Base-by-base conservation (phyloP, 1,140 invertebrate genomes). In the Teleopsis dalmanni region DNA sequence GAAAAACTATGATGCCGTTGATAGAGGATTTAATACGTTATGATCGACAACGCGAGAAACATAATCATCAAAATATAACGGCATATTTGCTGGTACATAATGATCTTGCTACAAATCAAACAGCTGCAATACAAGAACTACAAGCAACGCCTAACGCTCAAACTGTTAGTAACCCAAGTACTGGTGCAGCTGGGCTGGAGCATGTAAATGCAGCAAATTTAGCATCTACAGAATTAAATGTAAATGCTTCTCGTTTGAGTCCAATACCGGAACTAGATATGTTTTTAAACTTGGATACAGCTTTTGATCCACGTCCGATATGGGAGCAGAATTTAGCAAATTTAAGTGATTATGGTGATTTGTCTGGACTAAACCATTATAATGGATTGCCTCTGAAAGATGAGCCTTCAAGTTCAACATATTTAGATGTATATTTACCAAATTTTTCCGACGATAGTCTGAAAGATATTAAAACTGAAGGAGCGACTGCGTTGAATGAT, bases 1-100 rank as follows among this genome's bases (percentile, higher is more conserved):
- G 78, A 54, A 69, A 84, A 19, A 81, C 84, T 25, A 76, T 80
- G 5, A 70, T 79, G 42, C 71, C 84, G n/a, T 55, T 83, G 2
- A 80, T 81, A 41, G 82, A 83, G 60, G 79, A 71, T 45, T 63
- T 80, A 6, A 72, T 77, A 23, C 58, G 74, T 19, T 79, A 76
- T 51, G 75, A 75, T 58, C 60, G 71, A 7, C 49, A 45, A 25
- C 36, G 3, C 10, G 46, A 21, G 34, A 22, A 7, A 42, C 60
- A 70, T 8, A 65, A 62, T 45, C 60, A 66, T 19, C 58, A 59
- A 44, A 72, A 78, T 71, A 73, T 80, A 34, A 77, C 76, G 48
- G 75, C 79, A 4, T 81, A 80, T 59, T 65, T 81, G 22, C 68
- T 81, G 38, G 70, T 77, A 1, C 62, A 65, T 37, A 64, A 67